These are phyloP conservation scores for Sigmodon hispidus DNA, from an alignment of 2,113 vertebrate genomes.

Conservation along the genomic window DNA sequence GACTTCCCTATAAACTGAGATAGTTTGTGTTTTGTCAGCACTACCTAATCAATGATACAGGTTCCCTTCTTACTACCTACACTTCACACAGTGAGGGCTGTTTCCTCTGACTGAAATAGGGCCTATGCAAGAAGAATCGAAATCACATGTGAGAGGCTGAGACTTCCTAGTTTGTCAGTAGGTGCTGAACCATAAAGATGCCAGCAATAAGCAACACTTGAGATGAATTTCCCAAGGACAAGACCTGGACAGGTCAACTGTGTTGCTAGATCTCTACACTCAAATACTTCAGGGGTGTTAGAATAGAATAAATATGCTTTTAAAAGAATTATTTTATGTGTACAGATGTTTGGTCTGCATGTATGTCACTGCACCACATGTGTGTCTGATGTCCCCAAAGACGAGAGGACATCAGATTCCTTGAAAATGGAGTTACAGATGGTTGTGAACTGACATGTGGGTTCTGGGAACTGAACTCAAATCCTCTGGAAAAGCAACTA, in stretches of 20 bases:
- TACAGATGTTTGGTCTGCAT: neutral
- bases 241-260: neutral
- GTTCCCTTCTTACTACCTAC: neutral
- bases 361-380: neutral
- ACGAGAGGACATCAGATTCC: neutral
- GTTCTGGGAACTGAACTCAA: neutral
- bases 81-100: neutral
- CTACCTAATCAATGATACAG: neutral
- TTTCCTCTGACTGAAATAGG: neutral
- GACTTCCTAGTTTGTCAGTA: neutral
- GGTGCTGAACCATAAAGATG: neutral
- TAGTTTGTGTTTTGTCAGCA: neutral
- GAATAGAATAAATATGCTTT: neutral
- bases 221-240: neutral
- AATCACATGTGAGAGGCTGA: neutral
- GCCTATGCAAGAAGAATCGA: neutral
- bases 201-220: neutral
- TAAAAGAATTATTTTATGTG: neutral
- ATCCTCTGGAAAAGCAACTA: neutral
- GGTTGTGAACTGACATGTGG: neutral
- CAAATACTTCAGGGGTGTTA: neutral
- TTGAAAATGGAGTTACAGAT: neutral
- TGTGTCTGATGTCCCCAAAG: neutral
- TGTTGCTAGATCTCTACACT: neutral
- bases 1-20: neutral